A percentile compares a stretch with the other conserved stretches of the same genome.
Conservation (phyloP, 2,888 invertebrate genomes). For the Anoncus sp. region DNA sequence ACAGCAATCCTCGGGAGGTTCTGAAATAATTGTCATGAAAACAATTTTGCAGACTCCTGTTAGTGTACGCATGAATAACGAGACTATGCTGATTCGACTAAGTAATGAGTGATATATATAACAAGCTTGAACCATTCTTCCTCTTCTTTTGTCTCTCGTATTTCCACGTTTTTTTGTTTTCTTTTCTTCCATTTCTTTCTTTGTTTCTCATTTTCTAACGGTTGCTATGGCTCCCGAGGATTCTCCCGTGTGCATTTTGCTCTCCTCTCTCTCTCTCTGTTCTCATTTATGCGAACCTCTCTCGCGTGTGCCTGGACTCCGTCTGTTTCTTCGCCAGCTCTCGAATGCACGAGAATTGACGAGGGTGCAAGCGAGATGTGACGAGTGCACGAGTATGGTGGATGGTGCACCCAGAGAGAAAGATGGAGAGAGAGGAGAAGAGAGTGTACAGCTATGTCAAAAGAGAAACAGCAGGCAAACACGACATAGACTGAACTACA, state of each 20-base stretch:
- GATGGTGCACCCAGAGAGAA: slow-evolving; percentile 1
- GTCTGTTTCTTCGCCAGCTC: slow-evolving; percentile 33
- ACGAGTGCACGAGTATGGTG: background rate
- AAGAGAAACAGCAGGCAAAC: slow-evolving; percentile 20
- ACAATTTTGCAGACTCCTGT: no score
- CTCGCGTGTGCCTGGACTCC: background rate
- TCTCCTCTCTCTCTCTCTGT: background rate
- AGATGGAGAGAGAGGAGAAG: background rate
- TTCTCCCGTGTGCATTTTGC: slow-evolving; percentile 26
- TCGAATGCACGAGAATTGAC: slow-evolving; percentile 21
- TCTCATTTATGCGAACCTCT: background rate
- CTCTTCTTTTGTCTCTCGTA: no score
- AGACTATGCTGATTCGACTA: no score
- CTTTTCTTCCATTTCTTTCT: slow-evolving; percentile 21
- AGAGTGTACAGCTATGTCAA: slow-evolving; percentile 8
- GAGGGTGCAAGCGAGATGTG: slow-evolving; percentile 30
- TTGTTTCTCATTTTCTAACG: slow-evolving; percentile 23
- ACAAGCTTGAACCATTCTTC: no score
- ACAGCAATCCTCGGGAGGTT: no score
- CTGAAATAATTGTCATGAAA: no score
- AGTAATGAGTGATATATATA: no score
- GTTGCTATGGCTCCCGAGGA: slow-evolving; percentile 23
- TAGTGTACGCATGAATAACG: no score
- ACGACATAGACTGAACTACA: background rate
- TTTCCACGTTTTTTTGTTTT: slow-evolving; percentile 13